Evolutionary conservation across 2,797 vertebrate genomes (phyloP).

Genomic region (Gallinago solitaria): DNA sequence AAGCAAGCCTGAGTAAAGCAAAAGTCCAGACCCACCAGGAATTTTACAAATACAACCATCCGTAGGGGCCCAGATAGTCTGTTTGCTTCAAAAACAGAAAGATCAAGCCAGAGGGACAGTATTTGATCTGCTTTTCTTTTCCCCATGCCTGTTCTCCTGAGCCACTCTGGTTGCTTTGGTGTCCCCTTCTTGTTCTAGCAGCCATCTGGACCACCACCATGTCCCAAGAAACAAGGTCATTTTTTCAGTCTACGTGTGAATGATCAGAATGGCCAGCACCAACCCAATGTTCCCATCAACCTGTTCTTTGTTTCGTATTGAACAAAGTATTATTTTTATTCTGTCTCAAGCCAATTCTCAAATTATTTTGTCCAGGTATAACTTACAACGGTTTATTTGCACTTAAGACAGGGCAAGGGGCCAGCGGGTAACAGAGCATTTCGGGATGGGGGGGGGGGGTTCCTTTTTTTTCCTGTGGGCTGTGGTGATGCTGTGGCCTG

Average conservation of each 20-base stretch:
- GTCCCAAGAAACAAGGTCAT: neutral
- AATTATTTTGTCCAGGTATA: neutral
- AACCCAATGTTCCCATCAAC: accelerated
- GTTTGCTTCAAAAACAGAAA: neutral
- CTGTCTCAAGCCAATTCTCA: neutral
- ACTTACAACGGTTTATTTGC: neutral
- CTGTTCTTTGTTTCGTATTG: neutral
- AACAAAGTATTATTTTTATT: neutral
- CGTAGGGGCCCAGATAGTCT: neutral
- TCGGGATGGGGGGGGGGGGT: too few species aligned
- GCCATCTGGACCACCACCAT: accelerated
- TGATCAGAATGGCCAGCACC: neutral
- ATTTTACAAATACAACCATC: neutral
- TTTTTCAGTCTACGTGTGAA: accelerated
- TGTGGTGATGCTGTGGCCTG: accelerated
- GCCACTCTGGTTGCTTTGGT: neutral
- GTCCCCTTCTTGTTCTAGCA: too few species aligned
- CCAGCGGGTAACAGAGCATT: neutral
- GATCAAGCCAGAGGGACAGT: neutral
- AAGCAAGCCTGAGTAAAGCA: neutral
- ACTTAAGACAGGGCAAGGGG: accelerated
- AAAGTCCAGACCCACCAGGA: neutral
- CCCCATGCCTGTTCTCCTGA: neutral
- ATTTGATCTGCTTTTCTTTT: neutral
- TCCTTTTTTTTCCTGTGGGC: neutral